Evolutionary conservation across 2,888 invertebrate genomes (phyloP).

Genomic region (Physocephala rufipes): DNA sequence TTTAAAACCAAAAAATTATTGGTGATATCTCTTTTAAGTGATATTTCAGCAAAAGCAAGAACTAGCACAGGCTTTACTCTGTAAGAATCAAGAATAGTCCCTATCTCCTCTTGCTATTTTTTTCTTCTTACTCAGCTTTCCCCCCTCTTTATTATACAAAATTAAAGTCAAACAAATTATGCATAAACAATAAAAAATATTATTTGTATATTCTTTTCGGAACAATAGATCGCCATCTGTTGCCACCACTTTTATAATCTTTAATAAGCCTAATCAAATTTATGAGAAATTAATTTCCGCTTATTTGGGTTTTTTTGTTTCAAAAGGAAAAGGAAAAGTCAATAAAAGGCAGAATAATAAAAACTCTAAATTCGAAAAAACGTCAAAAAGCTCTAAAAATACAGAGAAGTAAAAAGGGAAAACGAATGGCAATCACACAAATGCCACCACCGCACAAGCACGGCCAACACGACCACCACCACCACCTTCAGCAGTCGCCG

Average conservation of each 20-base stretch:
- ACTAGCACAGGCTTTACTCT: too few relatives aligned
- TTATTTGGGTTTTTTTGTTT: slow-evolving; percentile 21
- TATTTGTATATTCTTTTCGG: too few relatives aligned
- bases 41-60: too few relatives aligned
- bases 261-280: slow-evolving; percentile 25
- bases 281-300: slow-evolving; percentile 33
- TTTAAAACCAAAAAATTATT: too few relatives aligned
- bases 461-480: slow-evolving; percentile 12
- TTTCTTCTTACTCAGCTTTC: not conserved
- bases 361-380: not conserved
- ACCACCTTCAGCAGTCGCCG: not conserved
- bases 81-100: not conserved
- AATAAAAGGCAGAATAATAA: slow-evolving; percentile 4
- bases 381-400: slow-evolving; percentile 1
- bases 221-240: too few relatives aligned
- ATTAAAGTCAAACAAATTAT: too few relatives aligned
- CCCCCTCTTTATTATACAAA: not conserved
- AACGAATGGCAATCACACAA: not conserved
- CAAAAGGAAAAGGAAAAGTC: slow-evolving; percentile 18
- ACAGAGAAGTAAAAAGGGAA: not conserved
- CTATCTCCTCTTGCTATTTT: not conserved
- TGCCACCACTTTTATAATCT: not conserved
- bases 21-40: too few relatives aligned
- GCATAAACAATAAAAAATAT: too few relatives aligned
- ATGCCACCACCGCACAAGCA: too few relatives aligned